Percentiles rank a stretch among this genome's conserved stretches.
Evolutionary conservation across 2,113 vertebrate genomes (phyloP).

Genomic region (Ptychochromis oligacanthus): DNA sequence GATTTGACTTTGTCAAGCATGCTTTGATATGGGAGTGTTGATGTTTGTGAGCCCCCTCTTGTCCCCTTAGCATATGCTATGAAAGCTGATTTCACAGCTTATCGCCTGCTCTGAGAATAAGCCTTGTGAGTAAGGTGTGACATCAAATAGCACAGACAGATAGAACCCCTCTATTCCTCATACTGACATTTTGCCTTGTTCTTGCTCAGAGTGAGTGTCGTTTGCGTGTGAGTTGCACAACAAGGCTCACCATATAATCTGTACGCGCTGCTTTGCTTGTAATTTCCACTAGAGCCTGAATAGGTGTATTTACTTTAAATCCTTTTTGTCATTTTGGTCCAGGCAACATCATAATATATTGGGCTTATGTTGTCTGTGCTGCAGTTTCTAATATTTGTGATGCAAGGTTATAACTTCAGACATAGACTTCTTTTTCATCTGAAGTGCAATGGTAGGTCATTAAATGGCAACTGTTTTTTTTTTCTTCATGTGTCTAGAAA

Average conservation of each 20-base stretch:
- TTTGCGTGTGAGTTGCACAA: not conserved
- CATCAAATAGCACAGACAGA: constrained; percentile 58
- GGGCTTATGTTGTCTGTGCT: not conserved
- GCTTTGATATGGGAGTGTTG: constrained; percentile 54
- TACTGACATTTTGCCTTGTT: constrained; percentile 19
- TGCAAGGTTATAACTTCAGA: not conserved
- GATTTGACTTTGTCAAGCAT: constrained; percentile 31
- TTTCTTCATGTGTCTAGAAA: not conserved
- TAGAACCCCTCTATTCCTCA: constrained; percentile 17
- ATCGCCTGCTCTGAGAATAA: constrained; percentile 49
- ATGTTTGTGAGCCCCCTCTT: constrained; percentile 30
- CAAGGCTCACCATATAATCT: constrained; percentile 14
- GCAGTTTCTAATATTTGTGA: not conserved
- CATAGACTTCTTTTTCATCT: not conserved
- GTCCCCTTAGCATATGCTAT: constrained; percentile 49
- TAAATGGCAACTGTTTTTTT: not conserved
- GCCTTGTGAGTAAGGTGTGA: constrained; percentile 48
- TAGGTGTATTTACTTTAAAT: not conserved
- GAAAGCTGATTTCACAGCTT: constrained; percentile 64
- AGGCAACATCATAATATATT: not conserved
- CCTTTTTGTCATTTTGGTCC: not conserved
- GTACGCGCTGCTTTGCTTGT: not conserved
- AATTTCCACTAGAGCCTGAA: constrained; percentile 20
- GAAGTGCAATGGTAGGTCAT: not conserved
- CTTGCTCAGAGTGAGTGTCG: not conserved